Base-by-base conservation (phyloP, 2,113 vertebrate species). In the Spermophilus dauricus region DNA sequence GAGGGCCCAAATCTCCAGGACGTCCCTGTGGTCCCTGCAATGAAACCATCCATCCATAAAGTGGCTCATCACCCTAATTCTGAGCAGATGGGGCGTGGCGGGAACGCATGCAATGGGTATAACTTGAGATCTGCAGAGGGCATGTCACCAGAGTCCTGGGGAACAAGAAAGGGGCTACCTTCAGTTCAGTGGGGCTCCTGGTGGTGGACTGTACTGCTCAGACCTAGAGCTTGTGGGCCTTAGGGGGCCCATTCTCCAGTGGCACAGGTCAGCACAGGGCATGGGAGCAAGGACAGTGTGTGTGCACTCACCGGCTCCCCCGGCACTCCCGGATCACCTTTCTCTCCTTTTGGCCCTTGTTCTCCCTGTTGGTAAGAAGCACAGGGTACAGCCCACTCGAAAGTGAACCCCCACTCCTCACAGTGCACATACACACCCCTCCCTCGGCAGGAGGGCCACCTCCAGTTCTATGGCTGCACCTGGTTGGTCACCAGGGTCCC, bases 341-440 rank as follows among this genome's bases (percentile, higher is more conserved):
- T 99, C 30, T 99, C 99, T 73, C 99, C 99, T 95, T 99, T 99
- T 14, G 98, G 99, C 94, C 99, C 99, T 86, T 98, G 99, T 73
- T 97, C 98, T 56, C 99, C 99, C 99, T 99, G 95, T 69, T 2
- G 80, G 75, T 1, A 10, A 42, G 63, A 94, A 95, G 42, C 83
- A 92, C 5, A 76, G 14, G 16, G 24, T 30, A 28, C 1, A 70
- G 63, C 14, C n/a, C 37, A n/a, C 5, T 7, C 0, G 45, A 51
- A 0, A 14, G 18, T 11, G 2, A 30, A 22, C 13, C 72, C 18
- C 61, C 42, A 16, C 28, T 56, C 11, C 6, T 53, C 72, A 12
- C 30, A 22, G 48, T 5, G 53, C 18, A 12, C 2, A 4, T 2
- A 1, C 16, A 14, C 14, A 2, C 5, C 65, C 51, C 39, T 48